Evolutionary conservation across 1,140 invertebrate genomes (phyloP).

Genomic region (Meloidogyne exigua): DNA sequence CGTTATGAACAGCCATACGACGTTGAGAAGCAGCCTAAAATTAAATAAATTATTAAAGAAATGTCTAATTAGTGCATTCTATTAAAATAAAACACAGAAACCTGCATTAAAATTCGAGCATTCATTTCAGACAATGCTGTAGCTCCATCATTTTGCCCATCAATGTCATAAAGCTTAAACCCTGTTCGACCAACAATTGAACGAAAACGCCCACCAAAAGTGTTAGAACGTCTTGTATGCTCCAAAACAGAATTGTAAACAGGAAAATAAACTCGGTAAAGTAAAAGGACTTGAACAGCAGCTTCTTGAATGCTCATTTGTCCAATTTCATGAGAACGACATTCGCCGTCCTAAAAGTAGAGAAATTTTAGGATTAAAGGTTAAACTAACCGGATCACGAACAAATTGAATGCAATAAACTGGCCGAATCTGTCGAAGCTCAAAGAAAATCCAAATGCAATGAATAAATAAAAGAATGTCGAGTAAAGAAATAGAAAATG

Average conservation of each 20-base stretch:
- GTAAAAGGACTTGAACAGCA: slow-evolving; percentile 37
- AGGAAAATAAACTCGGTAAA: slow-evolving; percentile 41
- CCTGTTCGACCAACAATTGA: slow-evolving; percentile 8
- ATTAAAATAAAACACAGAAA: neutral
- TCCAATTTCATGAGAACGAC: slow-evolving; percentile 39
- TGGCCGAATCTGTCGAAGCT: slow-evolving; percentile 39
- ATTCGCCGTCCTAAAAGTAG: slow-evolving; percentile 38
- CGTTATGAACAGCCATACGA: slow-evolving; percentile 41
- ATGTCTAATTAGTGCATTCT: neutral
- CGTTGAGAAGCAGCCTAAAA: slow-evolving; percentile 41
- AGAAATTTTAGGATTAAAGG: neutral
- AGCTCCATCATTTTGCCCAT: slow-evolving; percentile 32
- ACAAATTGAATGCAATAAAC: slow-evolving; percentile 38
- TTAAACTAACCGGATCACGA: slow-evolving; percentile 38
- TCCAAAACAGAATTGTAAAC: slow-evolving; percentile 43
- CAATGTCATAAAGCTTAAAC: slow-evolving; percentile 48
- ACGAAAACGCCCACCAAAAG: neutral
- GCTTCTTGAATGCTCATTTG: slow-evolving; percentile 49
- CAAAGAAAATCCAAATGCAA: slow-evolving; percentile 45
- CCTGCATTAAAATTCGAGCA: slow-evolving; percentile 32
- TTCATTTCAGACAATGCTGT: slow-evolving; percentile 32
- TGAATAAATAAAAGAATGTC: slow-evolving; percentile 44
- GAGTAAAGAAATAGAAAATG: slow-evolving; percentile 44
- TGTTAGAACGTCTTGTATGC: slow-evolving; percentile 20
- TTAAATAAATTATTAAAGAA: neutral